Evolutionary conservation across 37 sponge, comb jelly and placozoan species (phyloP), one percentile per base, ranked within the genome.

Genomic region (Mnemiopsis leidyi): DNA sequence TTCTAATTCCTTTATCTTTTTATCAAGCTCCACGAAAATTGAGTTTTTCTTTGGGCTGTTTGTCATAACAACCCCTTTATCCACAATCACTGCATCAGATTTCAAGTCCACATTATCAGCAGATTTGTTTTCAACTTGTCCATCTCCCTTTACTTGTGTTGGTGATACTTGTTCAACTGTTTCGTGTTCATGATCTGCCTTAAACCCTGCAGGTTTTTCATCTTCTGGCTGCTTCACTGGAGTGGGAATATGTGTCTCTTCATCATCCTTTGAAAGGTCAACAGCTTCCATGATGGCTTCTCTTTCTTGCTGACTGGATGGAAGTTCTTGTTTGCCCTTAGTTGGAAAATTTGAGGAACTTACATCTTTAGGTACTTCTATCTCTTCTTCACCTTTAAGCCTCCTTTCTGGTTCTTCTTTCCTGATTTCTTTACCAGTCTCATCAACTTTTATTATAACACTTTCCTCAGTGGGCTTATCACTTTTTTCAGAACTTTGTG

Each of bases 21-120:
- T 85, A 38, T 85, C 90, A 0, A 85, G 67, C 7, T 85, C 90
- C 5, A 85, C 67, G 25, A 85, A 85, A 38, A 85, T 85, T 9
- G 90, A 85, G 61, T 85, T 85, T 30, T 85, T 85, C 90, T 85
- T 85, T 0, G 90, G 90, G n/a, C 90, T 85, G 25, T 85, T 85
- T 13, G 90, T 85, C 90, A 85, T 85, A 23, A 85, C 48, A 3
- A 85, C 90, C 37, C 90, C 90, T 26, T 85, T 85, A 0, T 37
- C 61, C 37, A 23, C 39, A 20, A 1, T 39, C 29, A 9, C 79
- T 77, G 9, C 32, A 77, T 77, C 35, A 29, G 25, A 3, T 18
- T 71, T 71, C 18, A 13, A 13, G 16, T 77, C 79, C 36, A 1
- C 1, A 48, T 5, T 48, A 5, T 48, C 61, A 77, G 79, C 0